A percentile compares a stretch with the other conserved stretches of the same genome.
phyloP scores from a whole-genome alignment of 2,113 vertebrate species.

The Nymphicus hollandicus region DNA sequence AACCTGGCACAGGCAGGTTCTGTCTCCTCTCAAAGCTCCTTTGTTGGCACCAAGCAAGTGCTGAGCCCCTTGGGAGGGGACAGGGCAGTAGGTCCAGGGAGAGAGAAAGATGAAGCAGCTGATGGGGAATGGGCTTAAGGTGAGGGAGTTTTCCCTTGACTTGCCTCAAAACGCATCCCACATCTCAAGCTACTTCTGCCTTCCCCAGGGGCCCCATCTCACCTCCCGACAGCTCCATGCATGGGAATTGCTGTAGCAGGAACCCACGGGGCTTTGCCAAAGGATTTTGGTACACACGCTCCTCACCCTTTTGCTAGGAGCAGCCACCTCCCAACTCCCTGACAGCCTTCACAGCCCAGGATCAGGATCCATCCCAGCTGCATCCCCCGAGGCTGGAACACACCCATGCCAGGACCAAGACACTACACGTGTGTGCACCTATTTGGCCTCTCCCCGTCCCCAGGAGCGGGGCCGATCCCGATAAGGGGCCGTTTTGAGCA shows the following conservation, averaged over 20 bases:
- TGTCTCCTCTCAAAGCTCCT: background rate
- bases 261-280: rapidly evolving
- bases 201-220: background rate
- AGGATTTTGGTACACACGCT: background rate
- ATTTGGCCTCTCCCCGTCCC: background rate
- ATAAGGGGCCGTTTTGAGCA: conserved; percentile 9
- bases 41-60: background rate
- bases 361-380: background rate
- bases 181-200: background rate
- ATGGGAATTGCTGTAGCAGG: background rate
- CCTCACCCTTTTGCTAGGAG: background rate
- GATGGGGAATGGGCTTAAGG: background rate
- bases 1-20: background rate
- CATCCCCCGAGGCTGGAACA: background rate
- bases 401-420: background rate
- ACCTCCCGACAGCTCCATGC: background rate
- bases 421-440: background rate
- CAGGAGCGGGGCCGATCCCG: background rate
- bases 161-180: background rate
- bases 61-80: background rate
- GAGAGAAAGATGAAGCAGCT: background rate
- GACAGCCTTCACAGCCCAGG: background rate
- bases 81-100: background rate
- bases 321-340: background rate
- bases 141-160: background rate